phyloP scores from a whole-genome alignment of 2,113 vertebrate species.

The Semicossyphus pulcher region DNA sequence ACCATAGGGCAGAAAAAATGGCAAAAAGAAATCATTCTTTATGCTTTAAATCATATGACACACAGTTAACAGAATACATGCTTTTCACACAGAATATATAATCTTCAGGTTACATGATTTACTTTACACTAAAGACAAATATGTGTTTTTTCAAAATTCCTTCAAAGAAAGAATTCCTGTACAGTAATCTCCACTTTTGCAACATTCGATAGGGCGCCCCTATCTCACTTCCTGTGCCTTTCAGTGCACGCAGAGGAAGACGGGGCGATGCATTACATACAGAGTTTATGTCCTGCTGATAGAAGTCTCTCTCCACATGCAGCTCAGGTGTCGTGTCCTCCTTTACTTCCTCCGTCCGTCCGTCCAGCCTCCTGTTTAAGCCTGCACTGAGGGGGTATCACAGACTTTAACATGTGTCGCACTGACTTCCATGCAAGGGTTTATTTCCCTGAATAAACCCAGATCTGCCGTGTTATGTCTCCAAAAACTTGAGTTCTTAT shows the following conservation, averaged over 20 bases:
- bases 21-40: too few relatives aligned
- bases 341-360: constrained; percentile 45
- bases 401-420: constrained; percentile 34
- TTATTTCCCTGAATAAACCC: constrained; percentile 64
- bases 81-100: too few relatives aligned
- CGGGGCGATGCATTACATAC: constrained; percentile 66
- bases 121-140: too few relatives aligned
- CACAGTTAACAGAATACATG: too few relatives aligned
- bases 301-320: constrained; percentile 57
- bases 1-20: too few relatives aligned
- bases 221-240: constrained; percentile 61
- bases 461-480: constrained; percentile 54
- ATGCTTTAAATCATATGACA: too few relatives aligned
- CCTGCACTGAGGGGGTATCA: constrained; percentile 54
- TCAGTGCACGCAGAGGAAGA: constrained; percentile 53
- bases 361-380: constrained; percentile 31
- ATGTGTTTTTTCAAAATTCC: too few relatives aligned
- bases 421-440: constrained; percentile 55
- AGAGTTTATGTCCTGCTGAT: constrained; percentile 65
- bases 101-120: too few relatives aligned
- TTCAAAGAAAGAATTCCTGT: constrained; percentile 38
- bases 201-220: constrained; percentile 56
- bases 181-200: constrained; percentile 56
- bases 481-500: constrained; percentile 31
- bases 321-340: constrained; percentile 71